Conservation (phyloP, 2,797 vertebrate species). For the Buceros bicornis region DNA sequence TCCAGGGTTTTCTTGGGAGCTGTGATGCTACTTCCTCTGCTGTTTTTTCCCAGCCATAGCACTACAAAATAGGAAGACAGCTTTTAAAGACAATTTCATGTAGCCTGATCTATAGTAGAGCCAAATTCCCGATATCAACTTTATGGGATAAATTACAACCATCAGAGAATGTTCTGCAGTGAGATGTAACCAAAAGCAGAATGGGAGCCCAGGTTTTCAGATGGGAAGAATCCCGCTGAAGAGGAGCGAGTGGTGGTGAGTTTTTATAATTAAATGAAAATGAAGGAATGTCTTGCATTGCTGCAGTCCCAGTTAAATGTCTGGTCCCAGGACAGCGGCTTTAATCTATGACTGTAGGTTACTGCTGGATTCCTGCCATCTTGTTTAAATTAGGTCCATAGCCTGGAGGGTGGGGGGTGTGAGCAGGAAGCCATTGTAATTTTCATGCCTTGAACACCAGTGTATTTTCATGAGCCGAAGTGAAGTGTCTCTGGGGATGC, state of each 20-base stretch:
- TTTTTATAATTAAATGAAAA: constrained; percentile 20
- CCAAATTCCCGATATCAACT: background rate
- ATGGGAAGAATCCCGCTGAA: background rate
- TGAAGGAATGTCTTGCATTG: constrained; percentile 42
- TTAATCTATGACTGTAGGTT: constrained; percentile 52
- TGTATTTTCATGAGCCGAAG: constrained; percentile 80
- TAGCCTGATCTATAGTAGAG: background rate
- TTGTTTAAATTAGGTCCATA: constrained; percentile 79
- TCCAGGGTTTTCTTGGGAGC: background rate
- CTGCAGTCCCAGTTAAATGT: constrained; percentile 1
- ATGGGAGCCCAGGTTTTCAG: background rate
- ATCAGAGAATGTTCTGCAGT: background rate
- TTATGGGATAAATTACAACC: background rate
- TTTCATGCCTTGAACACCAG: constrained; percentile 75
- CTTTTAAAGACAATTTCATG: background rate
- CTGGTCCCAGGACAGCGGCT: constrained; percentile 19
- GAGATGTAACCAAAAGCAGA: background rate
- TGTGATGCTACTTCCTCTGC: background rate
- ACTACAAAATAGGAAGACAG: background rate
- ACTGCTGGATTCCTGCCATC: constrained; percentile 73
- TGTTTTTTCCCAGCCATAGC: background rate
- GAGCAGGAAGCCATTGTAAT: constrained; percentile 79
- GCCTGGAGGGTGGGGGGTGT: constrained; percentile 19
- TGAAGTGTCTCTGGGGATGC: constrained; percentile 78
- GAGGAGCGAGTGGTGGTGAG: background rate